Percentiles rank a stretch among this genome's conserved stretches.
Evolutionary conservation across 2,888 invertebrate genomes (phyloP).

Genomic region (Deroplatys truncata): DNA sequence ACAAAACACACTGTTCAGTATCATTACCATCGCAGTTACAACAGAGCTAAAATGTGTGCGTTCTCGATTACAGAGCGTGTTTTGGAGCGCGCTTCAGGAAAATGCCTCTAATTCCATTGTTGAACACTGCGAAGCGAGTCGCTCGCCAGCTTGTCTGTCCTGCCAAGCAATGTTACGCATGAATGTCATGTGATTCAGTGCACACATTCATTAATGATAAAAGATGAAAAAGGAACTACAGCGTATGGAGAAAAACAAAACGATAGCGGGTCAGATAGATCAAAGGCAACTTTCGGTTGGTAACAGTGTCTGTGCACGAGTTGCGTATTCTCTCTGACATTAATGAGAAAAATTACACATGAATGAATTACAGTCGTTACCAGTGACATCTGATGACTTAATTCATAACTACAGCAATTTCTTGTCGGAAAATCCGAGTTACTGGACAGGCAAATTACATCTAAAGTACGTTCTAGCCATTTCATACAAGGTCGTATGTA

Average conservation of each 20-base stretch:
- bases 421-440: background rate
- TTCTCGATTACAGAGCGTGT: no score
- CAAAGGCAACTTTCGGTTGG: background rate
- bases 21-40: no score
- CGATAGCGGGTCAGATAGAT: background rate
- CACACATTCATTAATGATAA: background rate
- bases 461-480: background rate
- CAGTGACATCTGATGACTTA: background rate
- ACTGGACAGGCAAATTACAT: background rate
- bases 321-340: background rate
- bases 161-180: background rate
- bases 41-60: no score
- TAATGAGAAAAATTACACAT: background rate
- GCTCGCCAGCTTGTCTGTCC: background rate
- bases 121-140: background rate
- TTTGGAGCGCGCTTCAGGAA: no score
- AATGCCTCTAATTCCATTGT: no score
- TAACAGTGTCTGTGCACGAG: background rate
- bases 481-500: background rate
- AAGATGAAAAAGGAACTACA: background rate
- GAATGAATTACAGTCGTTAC: background rate
- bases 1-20: no score
- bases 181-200: background rate
- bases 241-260: background rate
- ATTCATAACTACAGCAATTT: background rate